phyloP scores from a whole-genome alignment of 2,797 vertebrate genomes.

The Halcyon badia region DNA sequence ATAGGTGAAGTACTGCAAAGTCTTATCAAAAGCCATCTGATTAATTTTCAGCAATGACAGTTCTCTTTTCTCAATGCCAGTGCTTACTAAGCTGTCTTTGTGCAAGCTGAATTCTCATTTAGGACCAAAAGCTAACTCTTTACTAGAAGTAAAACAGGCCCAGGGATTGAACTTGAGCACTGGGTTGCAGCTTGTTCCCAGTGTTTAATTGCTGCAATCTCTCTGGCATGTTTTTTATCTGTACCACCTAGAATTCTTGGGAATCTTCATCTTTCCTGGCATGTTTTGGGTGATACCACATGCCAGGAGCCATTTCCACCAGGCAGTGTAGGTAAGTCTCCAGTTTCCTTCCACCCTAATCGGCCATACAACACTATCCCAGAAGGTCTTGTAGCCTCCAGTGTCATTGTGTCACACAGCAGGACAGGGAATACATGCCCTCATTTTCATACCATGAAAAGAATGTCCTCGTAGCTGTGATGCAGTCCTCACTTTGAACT shows the following conservation, averaged over 20 bases:
- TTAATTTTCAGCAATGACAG: not conserved
- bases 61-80: not conserved
- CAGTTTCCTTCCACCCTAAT: not conserved
- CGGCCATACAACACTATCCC: fast-evolving
- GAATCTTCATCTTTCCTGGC: not conserved
- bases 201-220: not conserved
- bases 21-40: not conserved
- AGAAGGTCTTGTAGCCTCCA: not conserved
- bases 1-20: not conserved
- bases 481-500: not conserved
- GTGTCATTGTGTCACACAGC: not conserved
- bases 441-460: not conserved
- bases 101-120: not conserved
- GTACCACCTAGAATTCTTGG: not conserved
- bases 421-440: not conserved
- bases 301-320: not conserved
- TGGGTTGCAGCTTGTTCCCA: not conserved
- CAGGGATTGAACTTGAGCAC: not conserved
- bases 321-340: not conserved
- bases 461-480: not conserved
- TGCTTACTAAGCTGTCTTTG: not conserved
- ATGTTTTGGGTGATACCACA: not conserved
- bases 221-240: not conserved
- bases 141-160: not conserved
- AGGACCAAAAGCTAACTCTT: not conserved